Percentiles rank a stretch among this genome's conserved stretches.
Conservation (phyloP, 2,888 invertebrate species). For the Deilephila elpenor region DNA sequence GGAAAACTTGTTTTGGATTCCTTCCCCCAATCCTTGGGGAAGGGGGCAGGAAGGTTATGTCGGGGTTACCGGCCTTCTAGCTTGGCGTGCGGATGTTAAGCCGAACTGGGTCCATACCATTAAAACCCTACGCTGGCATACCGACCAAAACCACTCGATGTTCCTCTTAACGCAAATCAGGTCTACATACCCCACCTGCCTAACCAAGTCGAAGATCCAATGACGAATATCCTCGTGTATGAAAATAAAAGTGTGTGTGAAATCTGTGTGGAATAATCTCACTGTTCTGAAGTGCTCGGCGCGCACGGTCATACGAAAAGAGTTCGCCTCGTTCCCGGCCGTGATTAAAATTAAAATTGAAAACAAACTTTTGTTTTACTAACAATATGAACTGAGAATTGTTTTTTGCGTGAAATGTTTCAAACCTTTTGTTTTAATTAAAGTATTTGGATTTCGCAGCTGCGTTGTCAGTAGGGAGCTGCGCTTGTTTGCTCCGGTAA, state of each 20-base stretch:
- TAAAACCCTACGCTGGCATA: too few species aligned
- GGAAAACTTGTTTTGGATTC: too few species aligned
- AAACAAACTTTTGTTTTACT: constrained; percentile 29
- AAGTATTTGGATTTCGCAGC: constrained; percentile 26
- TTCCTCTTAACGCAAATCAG: too few species aligned
- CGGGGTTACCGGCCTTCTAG: too few species aligned
- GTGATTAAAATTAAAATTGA: constrained; percentile 28
- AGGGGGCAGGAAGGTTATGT: too few species aligned
- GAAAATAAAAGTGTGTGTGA: background rate
- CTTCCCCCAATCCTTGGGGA: too few species aligned
- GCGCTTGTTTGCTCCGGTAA: constrained; percentile 1
- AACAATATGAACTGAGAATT: constrained; percentile 30
- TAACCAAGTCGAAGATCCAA: too few species aligned
- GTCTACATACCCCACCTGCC: too few species aligned
- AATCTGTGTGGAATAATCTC: background rate
- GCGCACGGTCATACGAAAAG: background rate
- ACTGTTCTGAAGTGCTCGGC: background rate
- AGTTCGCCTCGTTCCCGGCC: background rate
- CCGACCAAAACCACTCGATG: too few species aligned
- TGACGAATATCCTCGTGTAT: too few species aligned
- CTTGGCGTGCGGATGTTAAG: too few species aligned
- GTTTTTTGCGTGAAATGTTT: constrained; percentile 24
- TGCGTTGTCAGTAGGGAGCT: constrained; percentile 3
- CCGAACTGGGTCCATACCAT: too few species aligned
- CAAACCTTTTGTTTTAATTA: constrained; percentile 22